Percentiles rank a stretch among this genome's conserved stretches.
Evolutionary conservation across 2,797 vertebrate genomes (phyloP).

Genomic region (Chelidonichthys spinosus): DNA sequence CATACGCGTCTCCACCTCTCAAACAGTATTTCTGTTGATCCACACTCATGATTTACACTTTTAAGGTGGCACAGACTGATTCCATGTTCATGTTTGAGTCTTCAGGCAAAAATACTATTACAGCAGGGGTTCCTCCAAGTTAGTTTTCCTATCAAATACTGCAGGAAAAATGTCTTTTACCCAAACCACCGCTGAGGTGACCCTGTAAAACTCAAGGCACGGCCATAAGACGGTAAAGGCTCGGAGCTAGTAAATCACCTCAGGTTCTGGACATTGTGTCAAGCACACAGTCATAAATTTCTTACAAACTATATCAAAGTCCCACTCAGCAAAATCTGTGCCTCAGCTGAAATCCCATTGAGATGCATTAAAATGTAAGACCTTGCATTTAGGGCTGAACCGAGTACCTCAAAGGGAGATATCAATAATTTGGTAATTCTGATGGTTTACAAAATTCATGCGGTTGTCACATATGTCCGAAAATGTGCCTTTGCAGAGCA

Average conservation of each 20-base stretch:
- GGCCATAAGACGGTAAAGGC: conserved; percentile 49
- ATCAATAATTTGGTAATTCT: conserved; percentile 60
- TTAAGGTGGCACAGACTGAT: conserved; percentile 34
- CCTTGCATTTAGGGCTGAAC: conserved; percentile 57
- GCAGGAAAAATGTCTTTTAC: conserved; percentile 33
- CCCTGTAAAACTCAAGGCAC: conserved; percentile 60
- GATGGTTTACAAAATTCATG: conserved; percentile 55
- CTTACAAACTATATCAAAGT: conserved; percentile 74
- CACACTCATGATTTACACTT: conserved; percentile 32
- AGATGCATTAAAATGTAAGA: conserved; percentile 73
- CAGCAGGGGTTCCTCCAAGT: conserved; percentile 51
- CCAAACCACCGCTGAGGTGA: conserved; percentile 45
- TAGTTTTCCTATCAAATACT: conserved; percentile 62
- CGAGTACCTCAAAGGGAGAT: conserved; percentile 64
- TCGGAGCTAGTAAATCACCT: conserved; percentile 70
- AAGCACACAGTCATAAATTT: conserved; percentile 63
- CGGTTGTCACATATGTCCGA: conserved; percentile 49
- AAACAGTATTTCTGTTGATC: conserved; percentile 34
- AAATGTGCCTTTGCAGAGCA: conserved; percentile 29
- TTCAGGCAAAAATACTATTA: conserved; percentile 50
- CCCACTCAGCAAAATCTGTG: conserved; percentile 59
- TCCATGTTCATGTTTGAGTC: conserved; percentile 41
- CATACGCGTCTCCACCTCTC: conserved; percentile 9
- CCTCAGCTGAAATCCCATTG: conserved; percentile 61
- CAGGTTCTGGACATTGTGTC: conserved; percentile 64